phyloP scores from a whole-genome alignment of 2,113 vertebrate species.

The Camelus bactrianus region DNA sequence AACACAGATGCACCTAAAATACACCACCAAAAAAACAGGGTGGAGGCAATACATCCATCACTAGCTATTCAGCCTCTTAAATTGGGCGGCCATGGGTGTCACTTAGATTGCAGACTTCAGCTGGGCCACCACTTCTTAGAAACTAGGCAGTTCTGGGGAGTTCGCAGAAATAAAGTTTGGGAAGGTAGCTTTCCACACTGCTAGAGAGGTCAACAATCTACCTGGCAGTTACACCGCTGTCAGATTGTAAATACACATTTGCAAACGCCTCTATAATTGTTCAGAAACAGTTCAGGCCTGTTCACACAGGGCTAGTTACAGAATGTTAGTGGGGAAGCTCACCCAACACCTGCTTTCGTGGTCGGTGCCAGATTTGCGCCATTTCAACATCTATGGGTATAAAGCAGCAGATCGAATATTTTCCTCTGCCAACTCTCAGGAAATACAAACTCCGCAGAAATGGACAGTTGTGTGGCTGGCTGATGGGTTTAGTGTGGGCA shows the following conservation, averaged over 20 bases:
- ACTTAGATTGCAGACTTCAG: neutral
- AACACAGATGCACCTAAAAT: neutral
- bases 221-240: conserved; percentile 41
- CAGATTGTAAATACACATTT: conserved; percentile 66
- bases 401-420: neutral
- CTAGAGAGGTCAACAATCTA: conserved; percentile 20
- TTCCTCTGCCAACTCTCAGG: neutral
- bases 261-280: conserved; percentile 61
- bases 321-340: conserved; percentile 31
- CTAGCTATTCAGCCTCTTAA: neutral
- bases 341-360: conserved; percentile 59
- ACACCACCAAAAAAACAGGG: neutral
- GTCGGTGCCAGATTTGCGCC: conserved; percentile 42
- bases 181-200: neutral
- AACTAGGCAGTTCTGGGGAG: neutral
- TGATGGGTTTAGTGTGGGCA: neutral
- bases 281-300: conserved; percentile 35
- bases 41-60: neutral
- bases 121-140: neutral
- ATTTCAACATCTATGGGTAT: neutral
- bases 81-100: neutral
- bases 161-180: neutral
- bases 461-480: neutral
- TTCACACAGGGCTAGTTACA: conserved; percentile 38
- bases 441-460: neutral